Base-by-base conservation (phyloP, 2,797 vertebrate genomes). In the Brachymystax lenok region DNA sequence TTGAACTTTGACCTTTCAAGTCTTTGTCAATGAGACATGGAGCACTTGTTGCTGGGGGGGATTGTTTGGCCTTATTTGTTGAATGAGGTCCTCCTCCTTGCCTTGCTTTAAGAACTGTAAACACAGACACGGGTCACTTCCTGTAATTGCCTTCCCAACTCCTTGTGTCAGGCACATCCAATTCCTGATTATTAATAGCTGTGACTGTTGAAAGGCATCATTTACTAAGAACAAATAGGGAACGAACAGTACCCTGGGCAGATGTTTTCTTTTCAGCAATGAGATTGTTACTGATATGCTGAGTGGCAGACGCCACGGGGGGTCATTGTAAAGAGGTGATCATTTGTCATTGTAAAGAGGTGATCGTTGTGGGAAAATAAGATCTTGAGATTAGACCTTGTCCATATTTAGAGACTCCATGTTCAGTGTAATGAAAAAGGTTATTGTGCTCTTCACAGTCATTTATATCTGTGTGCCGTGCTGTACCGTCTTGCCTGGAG, bases 121-220 rank as follows among this genome's bases (percentile, higher is more conserved):
- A 91, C 86, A 82, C 73, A 19, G 87, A 83, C 84, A 91, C 46
- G 91, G 90, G 80, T 92, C 88, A 79, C 87, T 86, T 91, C 87
- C 77, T 81, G 77, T 89, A 90, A 93, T 89, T 88, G 83, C 81
- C 77, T 78, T 81, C 73, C 83, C 71, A 68, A 79, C 83, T 16
- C 77, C 66, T 52, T 51, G 69, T 30, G 63, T 75, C 27, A 35
- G 17, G 74, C 54, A 63, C 21, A 2, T 17, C 70, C 40, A 79
- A 75, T 77, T 85, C 74, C 68, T 69, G 77, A 80, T 82, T 88
- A 90, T 84, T 86, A 87, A 89, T 87, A 88, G 86, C 85, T 80
- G 73, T 71, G 83, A 46, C 66, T 73, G 84, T 64, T 81, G 88
- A 89, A 82, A 90, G 78, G 89, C 86, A 86, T 84, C 74, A 91